Evolutionary conservation across 23 tunicate genomes (phyloP).

Genomic region (Phallusia fumigata): DNA sequence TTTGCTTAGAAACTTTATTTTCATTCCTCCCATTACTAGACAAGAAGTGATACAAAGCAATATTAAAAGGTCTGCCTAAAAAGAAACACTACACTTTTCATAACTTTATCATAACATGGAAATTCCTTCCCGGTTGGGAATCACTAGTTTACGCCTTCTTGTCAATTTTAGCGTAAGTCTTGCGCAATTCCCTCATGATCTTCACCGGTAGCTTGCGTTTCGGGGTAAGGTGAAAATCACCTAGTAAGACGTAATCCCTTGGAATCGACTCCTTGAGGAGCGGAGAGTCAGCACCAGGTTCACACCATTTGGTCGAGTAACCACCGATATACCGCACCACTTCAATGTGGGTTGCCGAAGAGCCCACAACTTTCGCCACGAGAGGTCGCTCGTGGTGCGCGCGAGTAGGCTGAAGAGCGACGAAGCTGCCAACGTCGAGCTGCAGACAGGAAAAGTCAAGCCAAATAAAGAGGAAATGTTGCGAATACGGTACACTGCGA

Average conservation of each 20-base stretch:
- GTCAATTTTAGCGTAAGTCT: neutral
- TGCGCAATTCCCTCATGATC: neutral
- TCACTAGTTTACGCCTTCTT: neutral
- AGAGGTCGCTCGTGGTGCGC: conserved; percentile 47
- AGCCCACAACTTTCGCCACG: conserved; percentile 29
- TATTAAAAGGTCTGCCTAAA: too few species aligned
- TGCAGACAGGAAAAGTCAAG: neutral
- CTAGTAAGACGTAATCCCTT: neutral
- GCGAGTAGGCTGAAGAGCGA: conserved; percentile 35
- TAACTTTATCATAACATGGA: too few species aligned
- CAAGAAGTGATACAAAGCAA: too few species aligned
- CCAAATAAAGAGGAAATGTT: too few species aligned
- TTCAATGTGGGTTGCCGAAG: conserved; percentile 9
- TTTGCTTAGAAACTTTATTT: too few species aligned
- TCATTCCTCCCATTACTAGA: too few species aligned
- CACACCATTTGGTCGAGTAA: conserved; percentile 29
- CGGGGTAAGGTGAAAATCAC: neutral
- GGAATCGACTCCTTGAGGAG: neutral
- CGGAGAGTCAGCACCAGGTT: neutral
- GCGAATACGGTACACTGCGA: too few species aligned
- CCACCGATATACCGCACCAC: conserved; percentile 24
- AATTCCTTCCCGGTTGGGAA: too few species aligned
- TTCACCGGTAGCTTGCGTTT: neutral
- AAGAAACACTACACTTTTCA: too few species aligned
- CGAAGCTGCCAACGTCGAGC: conserved; percentile 18